Percentiles rank a stretch among this genome's conserved stretches.
phyloP scores from a whole-genome alignment of 2,797 vertebrate species.

The Nyctalus aviator region DNA sequence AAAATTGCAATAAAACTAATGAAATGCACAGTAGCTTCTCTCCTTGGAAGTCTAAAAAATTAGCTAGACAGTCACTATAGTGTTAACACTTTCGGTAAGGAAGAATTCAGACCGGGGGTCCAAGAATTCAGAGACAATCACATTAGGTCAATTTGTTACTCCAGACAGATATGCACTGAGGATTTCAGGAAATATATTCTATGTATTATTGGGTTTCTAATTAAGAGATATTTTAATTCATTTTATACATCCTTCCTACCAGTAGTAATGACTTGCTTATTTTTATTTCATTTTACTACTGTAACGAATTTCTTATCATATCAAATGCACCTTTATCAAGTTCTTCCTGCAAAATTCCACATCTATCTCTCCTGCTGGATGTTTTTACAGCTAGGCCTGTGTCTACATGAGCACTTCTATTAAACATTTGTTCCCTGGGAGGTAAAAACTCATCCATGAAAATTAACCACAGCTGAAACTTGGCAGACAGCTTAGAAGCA shows the following conservation, averaged over 20 bases:
- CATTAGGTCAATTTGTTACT: neutral
- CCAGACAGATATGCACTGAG: neutral
- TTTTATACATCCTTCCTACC: neutral
- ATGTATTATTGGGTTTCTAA: neutral
- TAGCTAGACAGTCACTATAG: neutral
- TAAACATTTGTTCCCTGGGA: constrained; percentile 65
- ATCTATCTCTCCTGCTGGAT: neutral
- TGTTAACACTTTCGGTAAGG: neutral
- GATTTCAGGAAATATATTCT: constrained; percentile 14
- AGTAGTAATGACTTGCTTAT: neutral
- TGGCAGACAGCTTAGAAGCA: constrained; percentile 68
- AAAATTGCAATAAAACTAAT: neutral
- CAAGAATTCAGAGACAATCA: neutral
- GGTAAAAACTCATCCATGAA: constrained; percentile 71
- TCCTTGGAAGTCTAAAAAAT: constrained; percentile 25
- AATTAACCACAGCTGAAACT: constrained; percentile 74
- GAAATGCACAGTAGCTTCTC: neutral
- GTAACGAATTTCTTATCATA: constrained; percentile 30
- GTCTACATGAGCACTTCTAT: constrained; percentile 64
- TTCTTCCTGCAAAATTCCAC: constrained; percentile 19
- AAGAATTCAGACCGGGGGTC: neutral
- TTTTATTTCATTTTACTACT: constrained; percentile 56
- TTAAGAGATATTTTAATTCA: constrained; percentile 32
- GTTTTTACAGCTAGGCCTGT: constrained; percentile 52
- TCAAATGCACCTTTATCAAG: constrained; percentile 26